A percentile compares a stretch with the other conserved stretches of the same genome.
Evolutionary conservation across 2,797 vertebrate species (phyloP).

Genomic region (Calcarius lapponicus): DNA sequence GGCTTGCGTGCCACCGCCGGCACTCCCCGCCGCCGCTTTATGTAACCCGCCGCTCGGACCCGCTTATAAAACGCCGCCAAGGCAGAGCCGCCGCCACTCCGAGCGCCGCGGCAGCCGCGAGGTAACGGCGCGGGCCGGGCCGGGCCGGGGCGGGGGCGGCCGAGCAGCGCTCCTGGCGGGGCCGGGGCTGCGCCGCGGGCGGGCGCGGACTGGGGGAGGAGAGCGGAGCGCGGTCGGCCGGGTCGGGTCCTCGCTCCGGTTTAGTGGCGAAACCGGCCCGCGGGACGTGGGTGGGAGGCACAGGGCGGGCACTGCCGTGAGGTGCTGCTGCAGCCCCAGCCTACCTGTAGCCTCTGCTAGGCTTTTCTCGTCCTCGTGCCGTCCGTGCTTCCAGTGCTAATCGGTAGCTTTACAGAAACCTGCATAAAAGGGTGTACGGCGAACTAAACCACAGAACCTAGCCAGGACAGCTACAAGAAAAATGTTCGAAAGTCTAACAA

Average conservation of each 20-base stretch:
- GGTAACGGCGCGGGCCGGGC: not conserved
- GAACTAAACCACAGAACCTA: not conserved
- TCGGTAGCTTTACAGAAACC: not conserved
- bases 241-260: not conserved
- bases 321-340: not conserved
- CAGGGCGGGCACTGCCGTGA: not conserved
- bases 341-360: not conserved
- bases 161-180: not conserved
- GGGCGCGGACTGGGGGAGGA: not conserved
- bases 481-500: not conserved
- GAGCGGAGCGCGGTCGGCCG: not conserved
- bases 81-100: not conserved
- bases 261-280: not conserved
- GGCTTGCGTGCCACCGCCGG: not conserved
- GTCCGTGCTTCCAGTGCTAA: not conserved
- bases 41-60: not conserved
- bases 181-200: not conserved
- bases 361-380: not conserved
- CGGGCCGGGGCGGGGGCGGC: not conserved
- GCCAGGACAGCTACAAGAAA: not conserved
- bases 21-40: not conserved
- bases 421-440: fast-evolving
- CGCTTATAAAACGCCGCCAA: not conserved
- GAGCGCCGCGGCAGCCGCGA: not conserved
- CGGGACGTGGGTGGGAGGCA: not conserved